Percentiles rank a stretch among this genome's conserved stretches.
These are phyloP conservation scores for Deroplatys truncata DNA, from an alignment of 2,888 invertebrate genomes.

Conservation along the genomic window DNA sequence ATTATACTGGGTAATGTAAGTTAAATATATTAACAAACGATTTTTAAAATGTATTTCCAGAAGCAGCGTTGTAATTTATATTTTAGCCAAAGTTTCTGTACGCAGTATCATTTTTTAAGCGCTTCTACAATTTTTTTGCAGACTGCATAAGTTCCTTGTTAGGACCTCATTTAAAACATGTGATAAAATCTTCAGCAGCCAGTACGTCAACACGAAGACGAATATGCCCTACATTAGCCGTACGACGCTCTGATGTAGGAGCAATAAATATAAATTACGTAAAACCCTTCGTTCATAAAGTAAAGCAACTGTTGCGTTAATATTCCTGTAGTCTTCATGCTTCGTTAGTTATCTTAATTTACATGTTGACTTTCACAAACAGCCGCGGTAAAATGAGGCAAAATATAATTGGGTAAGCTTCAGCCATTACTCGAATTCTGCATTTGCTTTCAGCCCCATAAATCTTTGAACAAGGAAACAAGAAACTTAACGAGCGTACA, in stretches of 20 bases:
- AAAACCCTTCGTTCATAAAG: background rate
- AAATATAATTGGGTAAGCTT: background rate
- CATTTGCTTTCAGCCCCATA: background rate
- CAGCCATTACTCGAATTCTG: background rate
- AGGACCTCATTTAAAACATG: background rate
- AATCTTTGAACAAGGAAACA: background rate
- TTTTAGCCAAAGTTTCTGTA: too few relatives aligned
- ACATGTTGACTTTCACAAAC: background rate
- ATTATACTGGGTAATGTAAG: too few relatives aligned
- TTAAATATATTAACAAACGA: too few relatives aligned
- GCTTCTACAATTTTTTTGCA: too few relatives aligned
- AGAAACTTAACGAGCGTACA: background rate
- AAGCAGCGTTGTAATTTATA: too few relatives aligned
- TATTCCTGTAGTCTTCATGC: background rate
- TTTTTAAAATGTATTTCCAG: too few relatives aligned
- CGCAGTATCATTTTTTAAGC: too few relatives aligned
- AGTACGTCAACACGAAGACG: background rate
- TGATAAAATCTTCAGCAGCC: background rate
- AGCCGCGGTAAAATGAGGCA: background rate
- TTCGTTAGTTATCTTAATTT: background rate
- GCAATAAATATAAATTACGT: background rate
- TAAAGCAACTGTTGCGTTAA: background rate
- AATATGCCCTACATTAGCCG: background rate
- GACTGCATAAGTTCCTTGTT: too few relatives aligned
- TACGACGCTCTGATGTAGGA: background rate